Base-by-base conservation (phyloP, 1,140 invertebrate species). In the Matsumurasca onukii region DNA sequence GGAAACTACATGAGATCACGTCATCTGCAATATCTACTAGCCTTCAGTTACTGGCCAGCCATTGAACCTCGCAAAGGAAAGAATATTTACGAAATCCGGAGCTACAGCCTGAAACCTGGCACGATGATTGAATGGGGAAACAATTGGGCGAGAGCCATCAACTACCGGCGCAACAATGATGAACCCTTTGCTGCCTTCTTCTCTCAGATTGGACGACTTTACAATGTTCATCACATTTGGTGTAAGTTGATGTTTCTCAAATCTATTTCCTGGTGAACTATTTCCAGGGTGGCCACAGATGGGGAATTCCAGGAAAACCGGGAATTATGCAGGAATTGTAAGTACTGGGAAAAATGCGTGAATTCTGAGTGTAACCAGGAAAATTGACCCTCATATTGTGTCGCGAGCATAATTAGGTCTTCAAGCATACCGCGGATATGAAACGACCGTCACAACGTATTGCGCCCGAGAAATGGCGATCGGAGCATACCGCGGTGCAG, bases 101-200 rank as follows among this genome's bases (percentile, higher is more conserved):
- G 91, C 71, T 88, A 83, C 75, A 90, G 92, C 74, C 81, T 99
- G 24, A 96, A 97, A 82, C 95, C 96, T 3, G 89, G 97, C 29
- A 98, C 96, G 0, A 98, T 98, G 94, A 98, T 98, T 73, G 97
- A 98, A 82, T 99, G 97, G 97, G 96, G 95, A 70, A 98, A 98
- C 80, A 97, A 98, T 81, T 99, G 97, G 97, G 95, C 96, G 0
- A 83, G 94, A 76, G 97, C 95, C 45, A 94, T 99, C 48, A 93
- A 93, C 76, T 93, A 90, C 78, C 85, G 97, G 45, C 86, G 91
- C 75, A 89, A 93, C 73, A 94, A 96, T 78, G 89, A 97, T 77
- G 95, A 98, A 79, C 92, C 96, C 0, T 97, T 96, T 77, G 93
- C 90, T 71, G 97, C 95, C 59, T 95, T 98, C 78, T 98, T 99